These are phyloP conservation scores for Macaria liturata DNA, from an alignment of 2,888 invertebrate species.

Conservation along the genomic window DNA sequence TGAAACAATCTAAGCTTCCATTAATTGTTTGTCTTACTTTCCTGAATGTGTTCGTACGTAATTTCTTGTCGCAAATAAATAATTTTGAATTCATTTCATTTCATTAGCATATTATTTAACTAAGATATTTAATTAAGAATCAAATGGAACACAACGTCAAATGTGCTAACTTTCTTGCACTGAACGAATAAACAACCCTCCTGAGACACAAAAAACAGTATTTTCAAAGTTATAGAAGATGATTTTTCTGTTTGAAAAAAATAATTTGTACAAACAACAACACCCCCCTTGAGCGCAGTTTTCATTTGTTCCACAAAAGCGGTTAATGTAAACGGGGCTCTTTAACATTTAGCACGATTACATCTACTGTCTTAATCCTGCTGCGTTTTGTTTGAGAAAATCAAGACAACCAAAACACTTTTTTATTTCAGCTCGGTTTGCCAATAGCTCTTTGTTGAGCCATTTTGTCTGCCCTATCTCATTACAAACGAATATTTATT, in stretches of 20 bases:
- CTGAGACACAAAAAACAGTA: not conserved
- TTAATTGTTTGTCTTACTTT: too few relatives aligned
- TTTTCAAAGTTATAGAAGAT: conserved; percentile 25
- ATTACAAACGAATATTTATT: conserved; percentile 23
- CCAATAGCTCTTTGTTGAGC: conserved; percentile 19
- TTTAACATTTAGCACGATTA: conserved; percentile 72
- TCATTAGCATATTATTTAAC: too few relatives aligned
- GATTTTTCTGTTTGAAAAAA: conserved; percentile 45
- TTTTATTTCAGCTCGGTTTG: conserved; percentile 19
- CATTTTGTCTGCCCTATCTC: conserved; percentile 18
- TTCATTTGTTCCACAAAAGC: conserved; percentile 72
- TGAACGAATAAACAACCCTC: too few relatives aligned
- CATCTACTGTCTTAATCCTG: conserved; percentile 52
- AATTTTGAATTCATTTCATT: too few relatives aligned
- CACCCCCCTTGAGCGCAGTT: conserved; percentile 61
- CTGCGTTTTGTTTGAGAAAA: conserved; percentile 47
- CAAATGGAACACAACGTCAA: too few relatives aligned
- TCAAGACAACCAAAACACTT: conserved; percentile 39
- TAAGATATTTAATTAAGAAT: too few relatives aligned
- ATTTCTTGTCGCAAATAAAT: too few relatives aligned
- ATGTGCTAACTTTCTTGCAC: too few relatives aligned
- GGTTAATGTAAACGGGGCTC: conserved; percentile 68
- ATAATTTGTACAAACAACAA: conserved; percentile 50
- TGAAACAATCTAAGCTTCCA: too few relatives aligned
- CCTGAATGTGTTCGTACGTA: too few relatives aligned